Evolutionary conservation across 2,797 vertebrate species (phyloP), one percentile per base, ranked within the genome.

Genomic region (Notoglanidium macrostoma): DNA sequence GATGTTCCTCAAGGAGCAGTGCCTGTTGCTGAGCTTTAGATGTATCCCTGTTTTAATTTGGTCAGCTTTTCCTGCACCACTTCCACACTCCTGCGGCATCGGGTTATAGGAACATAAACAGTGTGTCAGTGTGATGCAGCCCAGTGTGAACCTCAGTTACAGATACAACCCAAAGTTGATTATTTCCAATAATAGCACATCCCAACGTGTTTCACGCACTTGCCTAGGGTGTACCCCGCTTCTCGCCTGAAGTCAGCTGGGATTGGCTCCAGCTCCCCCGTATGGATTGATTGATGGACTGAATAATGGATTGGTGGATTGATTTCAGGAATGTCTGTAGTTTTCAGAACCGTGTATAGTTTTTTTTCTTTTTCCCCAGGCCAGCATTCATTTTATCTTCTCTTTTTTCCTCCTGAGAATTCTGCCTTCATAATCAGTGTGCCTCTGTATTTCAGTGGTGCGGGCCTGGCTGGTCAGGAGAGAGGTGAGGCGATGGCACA

Each of bases 381-480:
- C n/a, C 63, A 32, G 1, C n/a, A 14, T 29, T 15, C n/a, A 67
- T 14, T 29, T 65, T 15, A n/a, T 29, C 11, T 68, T 29, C 1
- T 65, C 12, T 67, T 17, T 44, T 44, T 6, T 6, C 29, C 29
- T 35, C 67, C 7, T 19, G 17, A 49, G 49, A 49, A 49, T 49
- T 57, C 14, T 80, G 32, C 8, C 40, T 29, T 0, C 49, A 49
- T 5, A 10, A 21, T 85, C 11, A 9, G 19, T 88, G 19, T 44
- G 7, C 78, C 0, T 85, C 57, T 91, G 65, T 87, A 85, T 0
- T 87, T 85, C 91, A 99, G 98, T 89, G 78, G 63, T 97, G 61
- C 95, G 97, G 17, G 96, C 96, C 61, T 99, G 98, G 98, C 85
- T 97, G 70, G 95, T 97, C 89, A 96, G 94, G 93, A 97, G 77